Base-by-base conservation (phyloP, 2,888 invertebrate genomes). In the Patella caerulea region DNA sequence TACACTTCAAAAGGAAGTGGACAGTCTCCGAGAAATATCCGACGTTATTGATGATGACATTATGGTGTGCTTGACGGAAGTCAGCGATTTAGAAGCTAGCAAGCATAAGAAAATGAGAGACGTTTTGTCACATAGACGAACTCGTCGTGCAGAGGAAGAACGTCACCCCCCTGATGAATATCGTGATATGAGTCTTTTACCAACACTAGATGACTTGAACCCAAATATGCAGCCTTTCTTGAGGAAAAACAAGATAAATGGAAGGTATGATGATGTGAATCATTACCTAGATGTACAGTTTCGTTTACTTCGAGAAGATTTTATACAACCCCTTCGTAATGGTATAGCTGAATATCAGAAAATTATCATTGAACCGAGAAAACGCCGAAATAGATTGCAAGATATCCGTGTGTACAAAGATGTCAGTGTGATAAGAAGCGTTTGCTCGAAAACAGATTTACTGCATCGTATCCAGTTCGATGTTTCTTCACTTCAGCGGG, bases 201-300 rank as follows among this genome's bases (percentile, higher is more conserved):
- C 73, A 19, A 85, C 76, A 1, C 73, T 76, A 17, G 83, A 86
- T 15, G 92, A 92, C 76, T 78, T 93, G 34, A 82, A 88, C 1
- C 52, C 73, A 3, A 83, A 80, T 24, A 74, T 81, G 4, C 77
- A 84, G 11, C 90, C 92, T 0, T 94, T 93, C 86, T 83, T 94
- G 34, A 91, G 93, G 17, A 93, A 93, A 0, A 94, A 94, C 86
- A 93, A 94, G 74, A 89, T 93, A 2, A 90, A 93, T 72, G 95
- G 95, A 29, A 92, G 93, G 0, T 96, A 95, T 88, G 86, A 92
- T 2, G 93, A 92, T 86, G 92, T 94, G 1, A 93, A 94, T 73
- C 94, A 95, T 86, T 97, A 96, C 88, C 91, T 97, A 29, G 95
- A 95, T 83, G 92, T 82, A n/a, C 96, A 96, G 84, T 95, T 95